These are phyloP conservation scores for Eumeta japonica DNA, from an alignment of 1,140 invertebrate species.

Conservation along the genomic window DNA sequence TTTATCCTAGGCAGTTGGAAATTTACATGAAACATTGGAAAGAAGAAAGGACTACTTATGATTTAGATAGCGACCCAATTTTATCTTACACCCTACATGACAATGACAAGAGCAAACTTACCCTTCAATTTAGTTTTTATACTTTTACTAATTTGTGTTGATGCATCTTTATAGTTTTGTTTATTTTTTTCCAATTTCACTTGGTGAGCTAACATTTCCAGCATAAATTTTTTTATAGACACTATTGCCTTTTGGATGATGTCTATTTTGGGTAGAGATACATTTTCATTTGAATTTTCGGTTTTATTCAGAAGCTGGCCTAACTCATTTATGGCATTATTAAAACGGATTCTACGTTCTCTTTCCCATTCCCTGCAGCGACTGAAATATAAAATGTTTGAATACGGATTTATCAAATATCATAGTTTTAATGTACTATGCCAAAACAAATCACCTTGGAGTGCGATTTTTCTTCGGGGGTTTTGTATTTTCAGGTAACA, in stretches of 20 bases:
- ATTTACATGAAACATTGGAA: no score
- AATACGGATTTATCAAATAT: no score
- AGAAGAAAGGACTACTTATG: no score
- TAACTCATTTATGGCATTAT: slow-evolving; percentile 41
- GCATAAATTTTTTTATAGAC: slow-evolving; percentile 30
- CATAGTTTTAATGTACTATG: no score
- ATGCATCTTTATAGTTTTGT: no score
- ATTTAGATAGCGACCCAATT: no score
- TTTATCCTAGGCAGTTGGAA: no score
- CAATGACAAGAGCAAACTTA: no score
- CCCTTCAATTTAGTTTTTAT: no score
- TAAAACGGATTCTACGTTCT: slow-evolving; percentile 42
- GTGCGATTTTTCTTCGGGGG: slow-evolving; percentile 23
- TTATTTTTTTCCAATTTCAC: slow-evolving; percentile 31
- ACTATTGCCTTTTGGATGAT: slow-evolving; percentile 44
- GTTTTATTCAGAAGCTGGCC: slow-evolving; percentile 38
- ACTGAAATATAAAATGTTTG: slow-evolving; percentile 22
- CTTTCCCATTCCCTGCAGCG: slow-evolving; percentile 45
- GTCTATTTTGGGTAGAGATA: slow-evolving; percentile 45
- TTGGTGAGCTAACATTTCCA: slow-evolving; percentile 44
- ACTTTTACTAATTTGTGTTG: no score
- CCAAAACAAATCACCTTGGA: slow-evolving; percentile 20
- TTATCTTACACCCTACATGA: no score
- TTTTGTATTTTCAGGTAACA: no score
- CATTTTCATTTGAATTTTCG: slow-evolving; percentile 24